Evolutionary conservation across 2,888 invertebrate genomes (phyloP).

Genomic region (Gortyna flavago): DNA sequence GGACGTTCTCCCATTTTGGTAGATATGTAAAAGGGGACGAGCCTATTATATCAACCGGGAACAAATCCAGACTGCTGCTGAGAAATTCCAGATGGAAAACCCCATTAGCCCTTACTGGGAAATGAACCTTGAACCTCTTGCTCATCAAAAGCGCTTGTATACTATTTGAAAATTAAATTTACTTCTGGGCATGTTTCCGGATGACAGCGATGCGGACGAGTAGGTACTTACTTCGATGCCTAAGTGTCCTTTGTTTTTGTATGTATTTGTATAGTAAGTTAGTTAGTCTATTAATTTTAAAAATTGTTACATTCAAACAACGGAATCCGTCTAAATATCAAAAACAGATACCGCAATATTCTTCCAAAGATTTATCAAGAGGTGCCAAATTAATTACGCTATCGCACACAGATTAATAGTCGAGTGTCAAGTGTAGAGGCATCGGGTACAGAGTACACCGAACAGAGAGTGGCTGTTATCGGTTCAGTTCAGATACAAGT

Average conservation of each 20-base stretch:
- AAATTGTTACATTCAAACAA: neutral
- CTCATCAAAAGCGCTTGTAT: neutral
- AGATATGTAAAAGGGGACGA: neutral
- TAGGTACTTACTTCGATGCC: no score
- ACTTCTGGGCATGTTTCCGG: no score
- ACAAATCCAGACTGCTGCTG: neutral
- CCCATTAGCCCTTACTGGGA: neutral
- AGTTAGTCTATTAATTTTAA: no score
- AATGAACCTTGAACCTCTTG: neutral
- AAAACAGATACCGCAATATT: conserved; percentile 29
- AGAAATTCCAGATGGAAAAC: neutral
- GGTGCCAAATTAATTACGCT: conserved; percentile 55
- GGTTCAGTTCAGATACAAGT: conserved; percentile 66
- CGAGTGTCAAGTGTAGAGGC: conserved; percentile 62
- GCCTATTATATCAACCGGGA: neutral
- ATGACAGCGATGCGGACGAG: no score
- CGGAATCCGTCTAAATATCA: conserved; percentile 2
- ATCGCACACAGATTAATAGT: conserved; percentile 64
- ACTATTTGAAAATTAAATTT: neutral
- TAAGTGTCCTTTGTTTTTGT: no score
- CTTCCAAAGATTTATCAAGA: conserved; percentile 45
- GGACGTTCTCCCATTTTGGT: neutral
- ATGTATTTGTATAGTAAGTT: no score
- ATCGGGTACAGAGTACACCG: conserved; percentile 58
- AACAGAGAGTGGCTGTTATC: conserved; percentile 72